Evolutionary conservation across 1,140 invertebrate species (phyloP).

Genomic region (Drosophila ohnishii): DNA sequence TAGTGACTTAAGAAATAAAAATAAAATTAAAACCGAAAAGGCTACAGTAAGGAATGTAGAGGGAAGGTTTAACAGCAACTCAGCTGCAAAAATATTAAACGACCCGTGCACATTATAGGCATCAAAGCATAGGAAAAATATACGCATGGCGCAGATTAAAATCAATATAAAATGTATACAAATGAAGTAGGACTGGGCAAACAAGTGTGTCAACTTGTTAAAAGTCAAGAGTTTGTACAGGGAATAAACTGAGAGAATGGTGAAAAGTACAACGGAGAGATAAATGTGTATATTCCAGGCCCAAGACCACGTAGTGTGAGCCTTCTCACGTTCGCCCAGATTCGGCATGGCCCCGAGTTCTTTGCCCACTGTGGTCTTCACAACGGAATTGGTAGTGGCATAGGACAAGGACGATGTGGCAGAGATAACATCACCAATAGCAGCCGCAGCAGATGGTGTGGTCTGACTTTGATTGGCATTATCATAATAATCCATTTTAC

Average conservation of each 20-base stretch:
- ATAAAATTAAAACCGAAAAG: slow-evolving; percentile 93
- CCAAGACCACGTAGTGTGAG: slow-evolving; percentile 87
- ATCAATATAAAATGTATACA: slow-evolving; percentile 91
- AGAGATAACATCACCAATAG: slow-evolving; percentile 59
- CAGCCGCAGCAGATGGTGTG: slow-evolving; percentile 64
- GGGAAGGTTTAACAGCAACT: slow-evolving; percentile 91
- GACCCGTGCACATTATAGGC: slow-evolving; percentile 92
- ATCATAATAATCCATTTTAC: slow-evolving; percentile 46
- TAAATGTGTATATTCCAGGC: slow-evolving; percentile 96
- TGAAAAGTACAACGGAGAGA: slow-evolving; percentile 91
- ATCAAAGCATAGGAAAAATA: slow-evolving; percentile 94
- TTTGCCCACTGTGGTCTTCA: slow-evolving; percentile 12
- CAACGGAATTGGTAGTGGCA: slow-evolving; percentile 41
- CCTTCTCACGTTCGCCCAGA: slow-evolving; percentile 69
- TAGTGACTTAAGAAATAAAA: slow-evolving; percentile 89
- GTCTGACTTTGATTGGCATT: slow-evolving; percentile 46
- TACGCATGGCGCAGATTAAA: slow-evolving; percentile 90
- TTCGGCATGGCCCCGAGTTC: slow-evolving; percentile 23
- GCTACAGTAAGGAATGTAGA: slow-evolving; percentile 92
- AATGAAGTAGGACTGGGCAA: slow-evolving; percentile 92
- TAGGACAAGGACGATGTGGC: slow-evolving; percentile 60
- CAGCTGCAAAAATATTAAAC: slow-evolving; percentile 90
- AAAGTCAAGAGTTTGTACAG: slow-evolving; percentile 92
- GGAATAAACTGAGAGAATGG: slow-evolving; percentile 90
- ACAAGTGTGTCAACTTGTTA: slow-evolving; percentile 90